phyloP scores from a whole-genome alignment of 35 echinoderm and acorn worm species.

The Antedon bifida region DNA sequence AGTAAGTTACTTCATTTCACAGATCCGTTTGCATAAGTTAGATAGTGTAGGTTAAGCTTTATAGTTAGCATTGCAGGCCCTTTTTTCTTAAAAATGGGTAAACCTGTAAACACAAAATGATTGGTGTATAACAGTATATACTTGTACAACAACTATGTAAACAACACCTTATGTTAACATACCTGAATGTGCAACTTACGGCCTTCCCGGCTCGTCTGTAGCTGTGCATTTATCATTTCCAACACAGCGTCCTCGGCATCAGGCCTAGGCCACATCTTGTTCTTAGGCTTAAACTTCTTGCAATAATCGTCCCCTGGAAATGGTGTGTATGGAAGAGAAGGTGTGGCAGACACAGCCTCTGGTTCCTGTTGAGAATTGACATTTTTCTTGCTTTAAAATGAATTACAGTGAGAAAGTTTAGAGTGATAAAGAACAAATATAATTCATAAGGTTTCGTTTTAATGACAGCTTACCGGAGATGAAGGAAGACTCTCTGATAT shows the following conservation, averaged over 20 bases:
- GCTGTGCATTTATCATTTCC: conserved; percentile 65
- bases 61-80: no score
- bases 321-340: conserved; percentile 22
- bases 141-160: not conserved
- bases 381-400: no score
- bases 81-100: no score
- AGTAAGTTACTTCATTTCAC: not conserved
- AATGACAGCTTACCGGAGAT: conserved; percentile 53
- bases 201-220: conserved; percentile 59
- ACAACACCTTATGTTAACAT: not conserved
- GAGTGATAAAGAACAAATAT: no score
- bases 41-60: no score
- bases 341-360: conserved; percentile 1
- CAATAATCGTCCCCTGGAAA: conserved; percentile 72
- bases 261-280: conserved; percentile 30
- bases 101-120: no score
- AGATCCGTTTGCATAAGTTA: not conserved
- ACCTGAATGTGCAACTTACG: conserved; percentile 56
- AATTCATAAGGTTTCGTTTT: no score
- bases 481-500: conserved; percentile 46
- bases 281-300: conserved; percentile 53
- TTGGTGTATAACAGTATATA: no score
- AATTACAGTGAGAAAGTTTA: no score
- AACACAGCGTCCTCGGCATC: conserved; percentile 61
- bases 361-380: not conserved